Base-by-base conservation (phyloP, 2,888 invertebrate genomes). In the Pollenia labialis region DNA sequence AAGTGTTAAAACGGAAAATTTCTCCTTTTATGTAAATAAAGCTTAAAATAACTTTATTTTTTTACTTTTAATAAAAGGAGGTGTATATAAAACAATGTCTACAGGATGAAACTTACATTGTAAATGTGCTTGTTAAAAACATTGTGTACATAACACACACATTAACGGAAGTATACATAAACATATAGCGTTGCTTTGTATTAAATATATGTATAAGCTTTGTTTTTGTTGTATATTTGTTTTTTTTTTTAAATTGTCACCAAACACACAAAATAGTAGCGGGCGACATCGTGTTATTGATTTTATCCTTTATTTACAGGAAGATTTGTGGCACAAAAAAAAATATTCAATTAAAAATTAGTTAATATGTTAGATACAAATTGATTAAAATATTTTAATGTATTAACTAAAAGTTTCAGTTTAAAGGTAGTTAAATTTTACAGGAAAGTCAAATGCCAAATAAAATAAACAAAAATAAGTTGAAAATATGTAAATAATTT, bases 71-170 rank as follows among this genome's bases (percentile, higher is more conserved):
- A 46, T 12, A 32, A 58, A 75, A 66, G 44, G 50, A 62, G 79
- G 42, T 60, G 71, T 71, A 80, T 56, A 44, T 42, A 52, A 60
- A 69, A 71, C 50, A 80, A 44, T 80, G 69, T 62, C 23, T 16
- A 71, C 60, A 60, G 68, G 12, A 54, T 44, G 52, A 42, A 23
- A 23, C 6, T 16, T 16, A 32, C 42, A 71, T 52, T 52, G 42
- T 44, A 62, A 69, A 79, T 66, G 60, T 23, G 23, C 62, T 71
- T 80, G 71, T 62, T 54, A 40, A 71, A 69, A 52, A 81, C 64
- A 64, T n/a, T 50, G 40, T 64, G 54, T 44, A 44, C 42, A 76
- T 64, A 50, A 75, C 18, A 48, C 12, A 44, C 9, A 64, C 64
- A 18, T 52, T 40, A 14, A 75, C 4, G 58, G 32, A 18, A 4